Percentiles rank a stretch among this genome's conserved stretches.
Conservation (phyloP, 2,888 invertebrate genomes). For the Volucella zonaria region DNA sequence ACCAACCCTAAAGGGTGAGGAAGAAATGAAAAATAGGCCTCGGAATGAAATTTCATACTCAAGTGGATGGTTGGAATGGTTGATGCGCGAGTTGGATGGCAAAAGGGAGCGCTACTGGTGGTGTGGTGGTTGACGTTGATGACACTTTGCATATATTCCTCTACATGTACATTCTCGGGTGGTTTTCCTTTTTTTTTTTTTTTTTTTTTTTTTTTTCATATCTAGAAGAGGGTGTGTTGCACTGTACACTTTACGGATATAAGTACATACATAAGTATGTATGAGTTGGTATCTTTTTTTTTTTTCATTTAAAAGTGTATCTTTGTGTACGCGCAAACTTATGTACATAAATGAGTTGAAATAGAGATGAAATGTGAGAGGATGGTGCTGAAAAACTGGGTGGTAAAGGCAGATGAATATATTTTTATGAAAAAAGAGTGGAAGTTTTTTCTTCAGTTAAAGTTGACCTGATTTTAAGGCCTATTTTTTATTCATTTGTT, state of each 20-base stretch:
- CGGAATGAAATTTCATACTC: conserved; percentile 65
- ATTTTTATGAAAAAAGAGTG: conserved; percentile 27
- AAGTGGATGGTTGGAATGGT: conserved; percentile 32
- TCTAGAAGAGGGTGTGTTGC: conserved; percentile 59
- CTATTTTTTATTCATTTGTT: conserved; percentile 67
- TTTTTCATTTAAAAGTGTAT: conserved; percentile 36
- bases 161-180: conserved; percentile 27
- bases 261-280: not conserved
- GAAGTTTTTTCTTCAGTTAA: conserved; percentile 64
- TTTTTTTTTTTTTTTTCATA: conserved; percentile 13
- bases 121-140: conserved; percentile 64
- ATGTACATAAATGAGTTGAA: conserved; percentile 27
- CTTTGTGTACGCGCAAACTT: conserved; percentile 6
- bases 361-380: conserved; percentile 61
- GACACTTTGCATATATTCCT: conserved; percentile 58
- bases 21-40: conserved; percentile 72
- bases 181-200: conserved; percentile 15
- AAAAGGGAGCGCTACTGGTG: conserved; percentile 28
- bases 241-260: conserved; percentile 16
- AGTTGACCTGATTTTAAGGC: conserved; percentile 72
- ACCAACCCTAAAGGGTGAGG: conserved; percentile 59
- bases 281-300: conserved; percentile 1
- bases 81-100: conserved; percentile 25
- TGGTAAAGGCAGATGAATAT: conserved; percentile 36
- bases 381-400: conserved; percentile 47